These are phyloP conservation scores for Philotrypesis tridentata DNA, from an alignment of 1,140 invertebrate genomes.

Conservation along the genomic window DNA sequence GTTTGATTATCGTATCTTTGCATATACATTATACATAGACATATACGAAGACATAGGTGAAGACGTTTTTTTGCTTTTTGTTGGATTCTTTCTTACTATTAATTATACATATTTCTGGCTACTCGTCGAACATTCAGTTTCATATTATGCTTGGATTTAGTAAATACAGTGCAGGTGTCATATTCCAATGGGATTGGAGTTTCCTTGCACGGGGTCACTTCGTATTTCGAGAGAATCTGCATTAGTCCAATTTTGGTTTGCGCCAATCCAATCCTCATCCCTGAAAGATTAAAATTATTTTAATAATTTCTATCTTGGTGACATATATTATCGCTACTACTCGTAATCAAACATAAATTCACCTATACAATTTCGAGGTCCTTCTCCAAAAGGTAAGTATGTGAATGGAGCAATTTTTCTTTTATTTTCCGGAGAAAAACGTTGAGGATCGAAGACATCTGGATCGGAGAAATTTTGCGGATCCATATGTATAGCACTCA, in stretches of 20 bases:
- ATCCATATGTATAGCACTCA: slow-evolving; percentile 78
- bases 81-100: too few species aligned
- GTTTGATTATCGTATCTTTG: too few species aligned
- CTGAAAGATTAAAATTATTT: slow-evolving; percentile 32
- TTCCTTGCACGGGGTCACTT: slow-evolving; percentile 54
- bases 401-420: slow-evolving; percentile 64
- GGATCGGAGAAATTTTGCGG: slow-evolving; percentile 81
- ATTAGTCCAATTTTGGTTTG: slow-evolving; percentile 61
- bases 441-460: slow-evolving; percentile 82
- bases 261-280: slow-evolving; percentile 60
- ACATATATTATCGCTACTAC: neutral
- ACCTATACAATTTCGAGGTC: slow-evolving; percentile 41
- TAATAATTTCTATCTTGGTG: neutral
- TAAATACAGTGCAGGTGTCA: slow-evolving; percentile 48
- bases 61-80: too few species aligned
- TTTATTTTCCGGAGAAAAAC: slow-evolving; percentile 77
- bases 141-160: slow-evolving; percentile 12
- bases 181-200: slow-evolving; percentile 52
- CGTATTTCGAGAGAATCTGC: slow-evolving; percentile 57
- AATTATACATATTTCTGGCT: neutral
- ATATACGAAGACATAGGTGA: too few species aligned
- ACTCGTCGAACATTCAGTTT: slow-evolving; percentile 21
- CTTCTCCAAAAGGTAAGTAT: slow-evolving; percentile 76
- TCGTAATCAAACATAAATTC: neutral
- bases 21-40: too few species aligned